phyloP scores from a whole-genome alignment of 2,797 vertebrate genomes.

The Macroramphosus scolopax region DNA sequence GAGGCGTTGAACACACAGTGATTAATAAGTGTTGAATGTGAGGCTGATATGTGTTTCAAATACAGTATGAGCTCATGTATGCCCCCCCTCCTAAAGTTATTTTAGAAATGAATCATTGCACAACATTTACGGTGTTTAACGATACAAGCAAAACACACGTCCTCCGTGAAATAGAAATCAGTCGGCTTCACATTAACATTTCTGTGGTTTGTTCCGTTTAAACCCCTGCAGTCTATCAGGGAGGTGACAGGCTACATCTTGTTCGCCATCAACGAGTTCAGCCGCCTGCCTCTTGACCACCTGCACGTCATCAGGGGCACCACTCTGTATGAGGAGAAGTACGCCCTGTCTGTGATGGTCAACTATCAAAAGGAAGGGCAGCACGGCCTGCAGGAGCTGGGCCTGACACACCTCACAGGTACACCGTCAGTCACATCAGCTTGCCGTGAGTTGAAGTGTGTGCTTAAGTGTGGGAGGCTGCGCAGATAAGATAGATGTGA shows the following conservation, averaged over 20 bases:
- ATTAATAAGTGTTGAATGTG: too few species aligned
- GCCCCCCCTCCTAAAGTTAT: background rate
- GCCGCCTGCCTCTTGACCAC: slow-evolving; percentile 88
- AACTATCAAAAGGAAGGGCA: slow-evolving; percentile 94
- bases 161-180: background rate
- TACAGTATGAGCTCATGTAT: slow-evolving; percentile 29
- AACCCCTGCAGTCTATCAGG: slow-evolving; percentile 85
- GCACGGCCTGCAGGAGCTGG: slow-evolving; percentile 90
- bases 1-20: slow-evolving; percentile 29
- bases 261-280: slow-evolving; percentile 91
- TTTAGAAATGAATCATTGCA: slow-evolving; percentile 18
- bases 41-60: too few species aligned
- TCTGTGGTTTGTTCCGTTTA: background rate
- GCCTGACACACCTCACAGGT: slow-evolving; percentile 94
- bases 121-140: slow-evolving; percentile 15
- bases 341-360: slow-evolving; percentile 88
- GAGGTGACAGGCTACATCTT: slow-evolving; percentile 96
- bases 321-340: slow-evolving; percentile 86
- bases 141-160: slow-evolving; percentile 18
- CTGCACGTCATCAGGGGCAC: slow-evolving; percentile 94
- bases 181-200: too few species aligned
- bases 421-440: slow-evolving; percentile 10
- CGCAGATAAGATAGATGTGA: slow-evolving; percentile 32
- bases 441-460: background rate
- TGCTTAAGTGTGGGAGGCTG: slow-evolving; percentile 39